Evolutionary conservation across 2,797 vertebrate species (phyloP).

Genomic region (Hemibagrus guttatus): DNA sequence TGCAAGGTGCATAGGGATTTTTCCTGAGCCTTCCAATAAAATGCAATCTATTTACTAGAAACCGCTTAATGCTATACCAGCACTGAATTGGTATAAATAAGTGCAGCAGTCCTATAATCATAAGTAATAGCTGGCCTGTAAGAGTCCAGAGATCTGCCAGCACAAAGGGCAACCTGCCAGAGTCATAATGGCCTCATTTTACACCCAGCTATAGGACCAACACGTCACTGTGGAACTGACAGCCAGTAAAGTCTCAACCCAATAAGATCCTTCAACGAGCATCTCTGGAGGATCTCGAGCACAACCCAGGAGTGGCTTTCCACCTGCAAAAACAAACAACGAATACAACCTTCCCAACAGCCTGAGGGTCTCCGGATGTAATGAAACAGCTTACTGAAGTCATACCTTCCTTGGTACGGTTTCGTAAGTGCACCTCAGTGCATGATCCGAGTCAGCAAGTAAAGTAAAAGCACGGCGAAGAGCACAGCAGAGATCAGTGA

Average conservation of each 20-base stretch:
- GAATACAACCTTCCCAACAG: background rate
- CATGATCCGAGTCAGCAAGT: conserved; percentile 12
- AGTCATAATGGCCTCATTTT: conserved; percentile 39
- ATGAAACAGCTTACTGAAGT: background rate
- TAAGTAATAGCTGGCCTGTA: background rate
- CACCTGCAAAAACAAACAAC: background rate
- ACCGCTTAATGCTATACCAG: background rate
- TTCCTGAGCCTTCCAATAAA: background rate
- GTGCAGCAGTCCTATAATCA: conserved; percentile 19
- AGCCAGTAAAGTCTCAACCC: no score
- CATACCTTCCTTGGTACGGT: background rate
- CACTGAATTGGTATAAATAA: conserved; percentile 12
- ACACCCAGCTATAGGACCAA: background rate
- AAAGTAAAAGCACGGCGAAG: background rate
- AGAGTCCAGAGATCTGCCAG: background rate
- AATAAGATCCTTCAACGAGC: no score
- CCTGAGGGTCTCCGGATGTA: background rate
- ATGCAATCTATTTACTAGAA: conserved; percentile 21
- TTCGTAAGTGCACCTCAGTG: background rate
- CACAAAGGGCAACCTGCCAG: conserved; percentile 28
- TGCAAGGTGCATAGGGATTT: no score
- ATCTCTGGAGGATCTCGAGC: background rate
- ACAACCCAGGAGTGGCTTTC: background rate
- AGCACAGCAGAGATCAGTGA: conserved; percentile 39
- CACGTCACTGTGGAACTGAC: background rate